Base-by-base conservation (phyloP, 2,113 vertebrate genomes). In the Xyrauchen texanus region DNA sequence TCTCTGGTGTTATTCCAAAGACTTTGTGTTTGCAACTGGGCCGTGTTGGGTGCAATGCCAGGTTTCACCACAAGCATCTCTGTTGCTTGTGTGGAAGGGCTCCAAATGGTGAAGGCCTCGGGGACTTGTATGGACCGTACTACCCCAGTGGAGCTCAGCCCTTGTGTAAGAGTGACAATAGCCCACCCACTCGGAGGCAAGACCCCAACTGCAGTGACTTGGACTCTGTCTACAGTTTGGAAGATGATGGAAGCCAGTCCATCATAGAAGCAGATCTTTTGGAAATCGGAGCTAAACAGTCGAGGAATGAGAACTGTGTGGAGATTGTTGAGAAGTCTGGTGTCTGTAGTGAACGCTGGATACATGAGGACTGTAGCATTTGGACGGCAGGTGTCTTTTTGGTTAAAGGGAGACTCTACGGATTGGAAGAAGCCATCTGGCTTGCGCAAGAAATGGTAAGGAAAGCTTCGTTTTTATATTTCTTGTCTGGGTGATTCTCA, bases 121-220 rank as follows among this genome's bases (percentile, higher is more conserved):
- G 93, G 34, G 93, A 94, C 86, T 88, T 94, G 5, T 91, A 93
- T n/a, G 93, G 93, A 0, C 93, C 93, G 0, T 94, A 93, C 82
- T 47, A 55, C 47, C 86, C 86, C 47, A 5, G 8, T 5, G 5
- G 34, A 42, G n/a, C 12, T 4, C 47, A 44, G 4, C 42, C 53
- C 6, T 0, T n/a, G 60, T 21, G 16, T 5, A 77, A 85, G 53
- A 44, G 21, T 44, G 12, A 12, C 12, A 6, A 42, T 13, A 12
- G 69, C 1, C 9, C 1, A 3, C 49, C 13, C 34, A 15, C 9
- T 5, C 84, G 61, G 12, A 76, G 51, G 11, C 75, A 71, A 9
- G 73, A 73, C 4, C 21, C 21, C 21, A 34, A 34, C 21, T 4
- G 15, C 72, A 74, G 8, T 13, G 70, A 86, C 2, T 68, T 79